Evolutionary conservation across 2,888 invertebrate species (phyloP).

Genomic region (Epirrhoe alternata): DNA sequence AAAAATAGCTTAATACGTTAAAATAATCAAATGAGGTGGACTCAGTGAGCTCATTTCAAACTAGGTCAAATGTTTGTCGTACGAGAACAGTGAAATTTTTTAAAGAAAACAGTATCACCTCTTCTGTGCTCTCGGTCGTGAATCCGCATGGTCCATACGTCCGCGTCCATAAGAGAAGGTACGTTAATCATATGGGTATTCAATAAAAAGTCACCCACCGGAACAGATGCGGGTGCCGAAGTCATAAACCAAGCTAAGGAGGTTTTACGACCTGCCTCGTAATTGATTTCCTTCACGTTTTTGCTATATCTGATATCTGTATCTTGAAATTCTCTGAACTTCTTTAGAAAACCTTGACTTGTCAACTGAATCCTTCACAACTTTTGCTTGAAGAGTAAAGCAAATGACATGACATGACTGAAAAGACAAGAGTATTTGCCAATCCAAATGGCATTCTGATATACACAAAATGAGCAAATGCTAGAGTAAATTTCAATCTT

Average conservation of each 20-base stretch:
- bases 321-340: slow-evolving; percentile 7
- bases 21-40: too few relatives aligned
- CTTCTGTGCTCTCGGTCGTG: slow-evolving; percentile 36
- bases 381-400: too few relatives aligned
- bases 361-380: too few relatives aligned
- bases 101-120: not conserved
- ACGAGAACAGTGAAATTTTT: not conserved
- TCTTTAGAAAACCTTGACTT: not conserved
- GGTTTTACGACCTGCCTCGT: slow-evolving; percentile 57
- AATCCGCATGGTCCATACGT: slow-evolving; percentile 49
- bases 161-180: slow-evolving; percentile 29
- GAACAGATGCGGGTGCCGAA: slow-evolving; percentile 58
- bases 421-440: too few relatives aligned
- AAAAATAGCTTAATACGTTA: too few relatives aligned
- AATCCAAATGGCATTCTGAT: too few relatives aligned
- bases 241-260: slow-evolving; percentile 58
- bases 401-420: too few relatives aligned
- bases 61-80: not conserved
- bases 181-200: slow-evolving; percentile 56
- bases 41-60: too few relatives aligned
- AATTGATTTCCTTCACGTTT: slow-evolving; percentile 55
- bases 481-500: not conserved
- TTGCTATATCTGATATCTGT: slow-evolving; percentile 45
- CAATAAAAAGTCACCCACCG: slow-evolving; percentile 56
- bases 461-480: not conserved